Base-by-base conservation (phyloP, 2,113 vertebrate genomes). In the Orthonyx spaldingii region DNA sequence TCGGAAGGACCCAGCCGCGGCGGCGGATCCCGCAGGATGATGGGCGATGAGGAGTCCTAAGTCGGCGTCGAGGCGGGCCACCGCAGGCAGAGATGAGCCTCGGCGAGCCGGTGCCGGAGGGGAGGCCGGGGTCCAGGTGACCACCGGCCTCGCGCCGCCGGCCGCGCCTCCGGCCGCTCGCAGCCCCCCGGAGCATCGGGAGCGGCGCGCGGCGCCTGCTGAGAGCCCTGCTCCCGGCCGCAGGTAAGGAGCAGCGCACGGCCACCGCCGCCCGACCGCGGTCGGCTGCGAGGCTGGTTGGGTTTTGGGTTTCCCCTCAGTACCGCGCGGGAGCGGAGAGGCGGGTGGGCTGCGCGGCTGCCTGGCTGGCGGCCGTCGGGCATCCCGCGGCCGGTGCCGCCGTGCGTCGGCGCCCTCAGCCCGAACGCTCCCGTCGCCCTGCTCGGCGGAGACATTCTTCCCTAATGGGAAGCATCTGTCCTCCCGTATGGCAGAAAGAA, bases 381-480 rank as follows among this genome's bases (percentile, higher is more conserved):
- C 10, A 8, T 19, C 27, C 23, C 12, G 35, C 41, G 35, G 21
- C n/a, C 37, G 13, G 23, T 23, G 26, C 42, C 16, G 28, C 90
- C 28, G 37, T 26, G 26, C 32, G 74, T 37, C 53, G 33, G 23
- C 21, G 16, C 37, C 42, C 26, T 27, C 28, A 39, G 15, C 52
- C 46, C 32, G 8, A 24, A 42, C 33, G 33, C 22, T 72, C 28
- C 32, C 15, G 47, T 66, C 21, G 47, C 71, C 39, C n/a, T 32
- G 32, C 33, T 21, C 19, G 56, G 55, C 20, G 82, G 84, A 37
- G 61, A 56, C 61, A 60, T 84, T 78, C 39, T 65, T 83, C 75
- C 21, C 56, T 94, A 93, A 94, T 78, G 69, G n/a, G 75, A 93
- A 95, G 91, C 91, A 89, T 94, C 87, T 95, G 94, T 59, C 42